Evolutionary conservation across 2,113 vertebrate species (phyloP).

Genomic region (Bagarius yarrelli): DNA sequence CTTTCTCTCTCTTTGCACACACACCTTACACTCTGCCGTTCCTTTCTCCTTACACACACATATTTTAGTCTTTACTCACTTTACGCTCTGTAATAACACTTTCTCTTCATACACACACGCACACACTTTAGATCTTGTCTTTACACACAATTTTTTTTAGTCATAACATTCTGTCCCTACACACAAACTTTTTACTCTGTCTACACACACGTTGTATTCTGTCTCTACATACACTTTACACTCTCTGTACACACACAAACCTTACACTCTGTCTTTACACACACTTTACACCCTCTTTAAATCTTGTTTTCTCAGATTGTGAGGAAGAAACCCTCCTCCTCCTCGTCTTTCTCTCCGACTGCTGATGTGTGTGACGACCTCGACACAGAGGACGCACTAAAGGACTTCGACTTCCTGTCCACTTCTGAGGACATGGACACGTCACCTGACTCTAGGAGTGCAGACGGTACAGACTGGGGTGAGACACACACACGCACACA

Average conservation of each 20-base stretch:
- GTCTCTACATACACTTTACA: neutral
- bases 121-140: neutral
- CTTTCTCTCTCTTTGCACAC: neutral
- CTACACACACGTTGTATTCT: neutral
- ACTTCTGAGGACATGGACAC: constrained; percentile 87
- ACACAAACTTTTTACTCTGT: neutral
- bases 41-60: rapidly evolving
- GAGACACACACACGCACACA: constrained; percentile 57
- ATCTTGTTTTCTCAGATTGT: constrained; percentile 76
- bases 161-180: neutral
- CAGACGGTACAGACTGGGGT: constrained; percentile 97
- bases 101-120: too few relatives aligned
- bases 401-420: constrained; percentile 95
- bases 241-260: neutral
- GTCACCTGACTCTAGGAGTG: constrained; percentile 81
- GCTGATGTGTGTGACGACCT: constrained; percentile 87
- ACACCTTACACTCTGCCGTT: neutral
- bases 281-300: neutral
- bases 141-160: neutral
- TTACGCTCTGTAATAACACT: too few relatives aligned
- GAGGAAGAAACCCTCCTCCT: constrained; percentile 78
- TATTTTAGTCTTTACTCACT: neutral
- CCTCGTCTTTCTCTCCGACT: constrained; percentile 45
- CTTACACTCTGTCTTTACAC: neutral
- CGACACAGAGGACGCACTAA: constrained; percentile 92